These are phyloP conservation scores for Chaetodon trifascialis DNA, from an alignment of 2,113 vertebrate species.

Conservation along the genomic window DNA sequence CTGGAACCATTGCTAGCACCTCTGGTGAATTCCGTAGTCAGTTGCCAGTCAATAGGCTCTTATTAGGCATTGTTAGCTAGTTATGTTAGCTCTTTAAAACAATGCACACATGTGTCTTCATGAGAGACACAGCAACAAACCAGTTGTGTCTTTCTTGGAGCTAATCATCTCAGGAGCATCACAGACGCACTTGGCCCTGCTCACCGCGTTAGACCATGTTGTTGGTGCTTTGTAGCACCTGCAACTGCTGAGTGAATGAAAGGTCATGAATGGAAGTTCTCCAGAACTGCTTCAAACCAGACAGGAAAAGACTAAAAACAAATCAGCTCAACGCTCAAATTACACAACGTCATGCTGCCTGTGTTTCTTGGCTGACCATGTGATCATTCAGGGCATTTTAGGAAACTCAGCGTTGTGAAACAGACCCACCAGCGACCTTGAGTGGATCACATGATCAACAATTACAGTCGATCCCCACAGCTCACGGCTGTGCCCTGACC, in stretches of 20 bases:
- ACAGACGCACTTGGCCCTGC: too few species aligned
- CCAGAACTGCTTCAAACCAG: neutral
- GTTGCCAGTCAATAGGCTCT: neutral
- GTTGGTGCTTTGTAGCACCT: neutral
- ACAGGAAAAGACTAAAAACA: neutral
- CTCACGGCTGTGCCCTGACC: neutral
- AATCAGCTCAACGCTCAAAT: neutral
- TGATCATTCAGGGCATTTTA: constrained; percentile 12
- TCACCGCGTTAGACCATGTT: too few species aligned
- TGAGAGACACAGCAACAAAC: neutral
- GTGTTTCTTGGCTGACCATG: neutral
- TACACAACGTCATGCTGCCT: neutral
- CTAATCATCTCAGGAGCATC: neutral
- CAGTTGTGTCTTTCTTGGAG: neutral
- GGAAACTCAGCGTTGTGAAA: constrained; percentile 10
- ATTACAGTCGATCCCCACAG: neutral
- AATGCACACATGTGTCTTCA: neutral
- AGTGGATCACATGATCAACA: constrained; percentile 35
- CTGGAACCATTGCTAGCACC: neutral
- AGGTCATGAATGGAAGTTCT: neutral
- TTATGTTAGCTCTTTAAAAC: neutral
- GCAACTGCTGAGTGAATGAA: neutral
- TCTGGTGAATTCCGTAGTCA: neutral
- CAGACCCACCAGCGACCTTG: constrained; percentile 21
- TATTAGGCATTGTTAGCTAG: neutral